Evolutionary conservation across 2,888 invertebrate genomes (phyloP).

Genomic region (Trissonchulus latispiculum): DNA sequence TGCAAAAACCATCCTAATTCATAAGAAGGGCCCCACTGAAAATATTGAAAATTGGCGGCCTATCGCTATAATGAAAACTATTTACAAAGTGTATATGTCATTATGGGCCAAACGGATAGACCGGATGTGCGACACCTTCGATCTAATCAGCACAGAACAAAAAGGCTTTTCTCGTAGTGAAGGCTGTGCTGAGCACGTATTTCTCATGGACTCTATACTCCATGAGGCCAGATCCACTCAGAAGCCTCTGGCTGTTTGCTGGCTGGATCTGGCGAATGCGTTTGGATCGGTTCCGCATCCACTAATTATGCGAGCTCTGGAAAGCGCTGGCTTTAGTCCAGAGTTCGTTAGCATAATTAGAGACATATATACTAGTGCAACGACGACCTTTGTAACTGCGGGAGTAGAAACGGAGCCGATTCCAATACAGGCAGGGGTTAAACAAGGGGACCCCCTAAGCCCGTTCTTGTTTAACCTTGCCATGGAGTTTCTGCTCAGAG

Average conservation of each 20-base stretch:
- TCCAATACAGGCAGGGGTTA: slow-evolving; percentile 34
- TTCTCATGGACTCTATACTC: slow-evolving; percentile 21
- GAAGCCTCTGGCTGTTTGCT: slow-evolving; percentile 34
- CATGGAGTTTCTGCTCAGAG: slow-evolving; percentile 33
- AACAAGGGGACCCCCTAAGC: slow-evolving; percentile 42
- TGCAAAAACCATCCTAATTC: neutral
- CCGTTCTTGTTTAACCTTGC: slow-evolving; percentile 42
- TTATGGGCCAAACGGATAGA: neutral
- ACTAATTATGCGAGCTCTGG: slow-evolving; percentile 18
- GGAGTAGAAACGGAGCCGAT: slow-evolving; percentile 25
- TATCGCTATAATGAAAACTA: neutral
- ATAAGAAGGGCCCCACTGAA: neutral
- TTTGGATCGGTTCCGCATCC: slow-evolving; percentile 44
- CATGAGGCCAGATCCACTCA: slow-evolving; percentile 19
- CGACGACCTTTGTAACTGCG: slow-evolving; percentile 5
- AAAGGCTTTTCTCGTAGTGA: neutral
- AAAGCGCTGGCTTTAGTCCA: slow-evolving; percentile 3
- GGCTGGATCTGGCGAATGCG: slow-evolving; percentile 45
- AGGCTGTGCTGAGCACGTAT: neutral
- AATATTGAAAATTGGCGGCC: neutral
- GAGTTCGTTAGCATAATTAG: neutral
- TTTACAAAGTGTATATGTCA: neutral
- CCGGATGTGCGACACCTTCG: neutral
- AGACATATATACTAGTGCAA: slow-evolving; percentile 14
- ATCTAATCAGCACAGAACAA: neutral